Evolutionary conservation across 2,888 invertebrate genomes (phyloP), one percentile per base, ranked within the genome.

Genomic region (Calliopum simillimum): DNA sequence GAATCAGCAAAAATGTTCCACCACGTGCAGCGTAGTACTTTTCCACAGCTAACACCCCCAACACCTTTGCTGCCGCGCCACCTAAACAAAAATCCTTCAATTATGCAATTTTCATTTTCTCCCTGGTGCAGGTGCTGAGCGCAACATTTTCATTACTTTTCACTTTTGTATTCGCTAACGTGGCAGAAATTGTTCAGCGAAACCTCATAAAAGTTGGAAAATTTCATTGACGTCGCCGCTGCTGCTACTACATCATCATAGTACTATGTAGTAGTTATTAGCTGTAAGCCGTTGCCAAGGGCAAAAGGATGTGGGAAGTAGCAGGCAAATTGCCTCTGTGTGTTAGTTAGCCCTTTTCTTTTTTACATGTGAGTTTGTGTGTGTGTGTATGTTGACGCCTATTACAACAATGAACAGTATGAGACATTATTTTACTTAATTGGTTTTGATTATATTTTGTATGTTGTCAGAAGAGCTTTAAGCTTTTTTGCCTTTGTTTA

Each of bases 141-240:
- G 46, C n/a, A 12, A 47, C 58, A 59, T 59, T 67, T 67, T 67
- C 67, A 67, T 67, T 67, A 67, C 41, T 47, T 58, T 13, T 41
- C 67, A 49, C 33, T 67, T 67, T 43, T 21, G 49, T 56, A 58
- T 67, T 49, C 41, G 67, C 59, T 25, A 59, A 67, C 67, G 67
- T 67, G 67, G 67, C 59, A 49, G 49, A 66, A 67, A 67, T 67
- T 67, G 67, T 49, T 67, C 49, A 59, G 21, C 59, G 58, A 67
- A 67, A 67, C 58, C 67, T 67, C 67, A 59, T 58, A 67, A 58
- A 67, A 49, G 67, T 49, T 43, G 8, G 33, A 43, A 47, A 67
- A 67, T 49, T 58, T 44, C 64, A 61, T 51, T 43, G 64, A 41
- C 51, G 25, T 55, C 58, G 41, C 12, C 5, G 14, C 16, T 23